phyloP scores from a whole-genome alignment of 2,888 invertebrate species.

The Zelleria hepariella region DNA sequence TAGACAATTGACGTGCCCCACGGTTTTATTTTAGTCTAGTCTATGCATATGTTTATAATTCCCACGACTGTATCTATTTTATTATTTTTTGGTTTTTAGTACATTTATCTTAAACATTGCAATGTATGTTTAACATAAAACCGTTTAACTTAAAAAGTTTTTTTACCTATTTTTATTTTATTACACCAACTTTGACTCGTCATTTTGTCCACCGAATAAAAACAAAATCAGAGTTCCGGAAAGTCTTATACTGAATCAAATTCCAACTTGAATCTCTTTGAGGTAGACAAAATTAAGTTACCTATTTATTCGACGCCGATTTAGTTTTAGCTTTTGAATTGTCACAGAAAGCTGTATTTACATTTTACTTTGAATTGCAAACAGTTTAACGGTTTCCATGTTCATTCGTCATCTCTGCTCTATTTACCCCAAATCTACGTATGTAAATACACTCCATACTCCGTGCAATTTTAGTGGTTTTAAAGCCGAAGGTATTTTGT shows the following conservation, averaged over 20 bases:
- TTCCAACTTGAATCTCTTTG: constrained; percentile 4
- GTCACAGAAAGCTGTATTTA: not conserved
- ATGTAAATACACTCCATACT: too few species aligned
- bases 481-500: too few species aligned
- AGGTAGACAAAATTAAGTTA: constrained; percentile 7
- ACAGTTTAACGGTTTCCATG: not conserved
- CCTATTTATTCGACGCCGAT: constrained; percentile 6
- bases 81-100: too few species aligned
- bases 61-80: too few species aligned
- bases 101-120: too few species aligned
- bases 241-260: not conserved
- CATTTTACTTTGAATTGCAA: not conserved
- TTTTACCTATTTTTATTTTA: too few species aligned
- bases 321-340: not conserved
- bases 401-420: not conserved
- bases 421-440: not conserved
- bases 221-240: not conserved
- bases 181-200: not conserved
- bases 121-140: too few species aligned
- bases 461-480: too few species aligned
- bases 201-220: not conserved
- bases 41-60: too few species aligned
- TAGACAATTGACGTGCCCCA: too few species aligned
- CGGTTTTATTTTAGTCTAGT: too few species aligned
- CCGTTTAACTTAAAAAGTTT: too few species aligned